Base-by-base conservation (phyloP, 1,140 invertebrate genomes). In the Drosophila funebris region DNA sequence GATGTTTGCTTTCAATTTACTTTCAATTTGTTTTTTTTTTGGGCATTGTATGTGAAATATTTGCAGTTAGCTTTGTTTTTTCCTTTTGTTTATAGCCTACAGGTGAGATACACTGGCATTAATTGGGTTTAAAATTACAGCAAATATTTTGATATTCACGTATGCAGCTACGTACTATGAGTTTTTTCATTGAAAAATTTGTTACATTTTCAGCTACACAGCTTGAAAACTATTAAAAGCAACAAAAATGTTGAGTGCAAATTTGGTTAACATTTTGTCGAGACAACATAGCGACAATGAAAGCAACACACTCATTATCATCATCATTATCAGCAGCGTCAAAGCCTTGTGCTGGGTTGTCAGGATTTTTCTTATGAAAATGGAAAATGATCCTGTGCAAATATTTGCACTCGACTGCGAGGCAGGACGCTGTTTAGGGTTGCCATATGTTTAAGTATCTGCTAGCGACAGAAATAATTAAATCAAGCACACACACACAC, bases 1-100 rank as follows among this genome's bases (percentile, higher is more conserved):
- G 58, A 63, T 81, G 73, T 85, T 85, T 85, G 58, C 53, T 64
- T 85, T 85, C 62, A 81, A 85, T 85, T 85, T 85, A 57, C 73
- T 80, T 79, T 63, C 77, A 60, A 78, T 78, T 82, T 75, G 58
- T 44, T 33, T 58, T 39, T 46, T 22, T 33, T 58, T 39, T 46
- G 14, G 61, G 46, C 54, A 73, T 54, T 67, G 53, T 14, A 46
- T 24, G 31, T 14, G 62, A 78, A 74, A 79, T 52, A 66, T 60
- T 74, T 74, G 48, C 22, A 7, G 9, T 6, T 39, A 22, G 16
- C n/a, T n/a, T n/a, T n/a, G n/a, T 46, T 60, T 31, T 46, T 36
- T 43, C 7, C 13, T 31, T 5, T 9, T 8, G 33, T 29, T 14
- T 52, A 8, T 2, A 24, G 22, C 36, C 22, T 11, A 8, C 39